Conservation (phyloP, 2,888 invertebrate genomes). For the Bedellia somnulentella region DNA sequence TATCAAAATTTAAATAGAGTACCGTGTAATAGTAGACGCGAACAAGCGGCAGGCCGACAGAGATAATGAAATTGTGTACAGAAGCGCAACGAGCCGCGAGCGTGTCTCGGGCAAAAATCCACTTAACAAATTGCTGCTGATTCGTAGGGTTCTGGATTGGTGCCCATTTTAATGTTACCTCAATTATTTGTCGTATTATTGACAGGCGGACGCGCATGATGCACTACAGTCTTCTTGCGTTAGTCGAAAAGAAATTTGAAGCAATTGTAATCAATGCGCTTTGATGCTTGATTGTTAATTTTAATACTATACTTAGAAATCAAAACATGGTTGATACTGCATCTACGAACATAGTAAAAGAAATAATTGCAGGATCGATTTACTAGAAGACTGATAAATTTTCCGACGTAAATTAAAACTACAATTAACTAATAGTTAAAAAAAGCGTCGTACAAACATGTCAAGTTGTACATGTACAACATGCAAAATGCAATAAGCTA, state of each 20-base stretch:
- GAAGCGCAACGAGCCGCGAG: constrained; percentile 57
- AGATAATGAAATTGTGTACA: constrained; percentile 62
- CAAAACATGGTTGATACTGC: no score
- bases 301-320: no score
- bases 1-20: constrained; percentile 22
- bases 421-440: no score
- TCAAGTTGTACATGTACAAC: background rate
- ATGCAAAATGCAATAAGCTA: constrained; percentile 3
- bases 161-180: constrained; percentile 52
- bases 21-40: constrained; percentile 46
- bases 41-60: constrained; percentile 41
- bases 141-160: constrained; percentile 59
- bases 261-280: no score
- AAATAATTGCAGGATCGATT: no score
- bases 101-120: constrained; percentile 62
- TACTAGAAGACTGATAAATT: no score
- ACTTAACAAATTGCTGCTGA: constrained; percentile 64
- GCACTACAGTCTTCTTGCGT: no score
- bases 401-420: no score
- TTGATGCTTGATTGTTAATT: no score
- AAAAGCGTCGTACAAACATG: background rate
- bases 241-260: no score
- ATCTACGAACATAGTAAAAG: no score
- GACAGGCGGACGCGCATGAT: constrained; percentile 37
- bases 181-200: constrained; percentile 49